These are phyloP conservation scores for Nephila pilipes DNA, from an alignment of 1,140 invertebrate species.

Conservation along the genomic window DNA sequence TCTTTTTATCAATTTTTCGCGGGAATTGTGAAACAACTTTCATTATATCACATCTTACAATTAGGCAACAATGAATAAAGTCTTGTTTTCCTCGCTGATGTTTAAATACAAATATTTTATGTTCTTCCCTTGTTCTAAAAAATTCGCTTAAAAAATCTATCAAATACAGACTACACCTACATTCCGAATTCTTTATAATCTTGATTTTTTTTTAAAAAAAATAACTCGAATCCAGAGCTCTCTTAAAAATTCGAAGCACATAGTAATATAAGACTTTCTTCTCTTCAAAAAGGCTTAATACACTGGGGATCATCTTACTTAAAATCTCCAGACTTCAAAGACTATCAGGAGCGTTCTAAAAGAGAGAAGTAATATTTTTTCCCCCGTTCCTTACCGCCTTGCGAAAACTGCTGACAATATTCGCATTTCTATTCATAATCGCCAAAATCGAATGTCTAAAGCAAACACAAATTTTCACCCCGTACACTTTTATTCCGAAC, in stretches of 20 bases:
- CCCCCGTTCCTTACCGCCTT: neutral
- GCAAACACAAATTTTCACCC: conserved; percentile 55
- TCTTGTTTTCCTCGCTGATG: too few species aligned
- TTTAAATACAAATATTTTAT: too few species aligned
- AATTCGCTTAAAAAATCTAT: too few species aligned
- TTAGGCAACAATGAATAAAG: too few species aligned
- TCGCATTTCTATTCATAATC: conserved; percentile 58
- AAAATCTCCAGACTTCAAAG: conserved; percentile 11
- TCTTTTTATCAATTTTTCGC: too few species aligned
- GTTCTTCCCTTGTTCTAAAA: too few species aligned
- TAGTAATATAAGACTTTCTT: conserved; percentile 24
- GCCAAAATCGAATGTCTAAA: conserved; percentile 52
- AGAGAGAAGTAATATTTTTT: neutral
- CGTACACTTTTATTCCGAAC: conserved; percentile 14
- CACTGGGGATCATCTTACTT: conserved; percentile 34
- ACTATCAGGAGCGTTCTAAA: neutral
- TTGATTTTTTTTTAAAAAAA: too few species aligned
- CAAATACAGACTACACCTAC: too few species aligned
- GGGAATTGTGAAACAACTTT: too few species aligned
- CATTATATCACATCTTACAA: too few species aligned
- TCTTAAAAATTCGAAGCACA: conserved; percentile 44
- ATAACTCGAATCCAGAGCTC: too few species aligned
- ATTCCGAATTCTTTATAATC: too few species aligned
- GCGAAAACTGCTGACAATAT: conserved; percentile 45
- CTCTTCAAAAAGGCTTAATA: conserved; percentile 26